Conservation (phyloP, 35 echinoderm and acorn worm species). For the Diadema setosum region DNA sequence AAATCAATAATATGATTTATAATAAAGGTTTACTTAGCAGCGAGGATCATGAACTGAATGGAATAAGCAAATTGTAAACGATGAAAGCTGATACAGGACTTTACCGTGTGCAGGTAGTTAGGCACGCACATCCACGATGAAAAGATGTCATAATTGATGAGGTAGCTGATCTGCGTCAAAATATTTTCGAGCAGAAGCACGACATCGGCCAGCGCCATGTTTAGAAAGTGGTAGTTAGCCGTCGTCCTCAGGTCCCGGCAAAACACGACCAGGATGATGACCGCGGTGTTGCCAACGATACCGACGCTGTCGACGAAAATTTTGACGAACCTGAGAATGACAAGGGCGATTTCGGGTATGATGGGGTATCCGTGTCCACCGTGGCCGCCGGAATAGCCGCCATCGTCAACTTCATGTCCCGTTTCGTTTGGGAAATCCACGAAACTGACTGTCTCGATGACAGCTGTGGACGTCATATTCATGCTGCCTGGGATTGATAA, state of each 20-base stretch:
- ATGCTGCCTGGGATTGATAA: too few relatives aligned
- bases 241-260: neutral
- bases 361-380: neutral
- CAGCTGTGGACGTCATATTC: neutral
- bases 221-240: slow-evolving; percentile 10
- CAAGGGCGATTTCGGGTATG: neutral
- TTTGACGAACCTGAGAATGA: neutral
- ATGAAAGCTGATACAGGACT: too few relatives aligned
- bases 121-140: neutral
- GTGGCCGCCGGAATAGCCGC: neutral
- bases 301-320: neutral
- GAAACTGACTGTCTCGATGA: neutral
- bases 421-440: neutral
- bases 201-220: neutral
- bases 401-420: neutral
- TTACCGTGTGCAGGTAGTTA: neutral
- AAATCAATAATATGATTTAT: too few relatives aligned
- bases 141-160: neutral
- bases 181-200: neutral
- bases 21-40: too few relatives aligned
- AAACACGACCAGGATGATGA: neutral
- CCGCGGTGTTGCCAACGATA: neutral
- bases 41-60: too few relatives aligned
- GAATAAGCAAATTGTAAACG: too few relatives aligned
- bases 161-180: neutral